A percentile compares a stretch with the other conserved stretches of the same genome.
These are phyloP conservation scores for Cheilosia grossa DNA, from an alignment of 2,888 invertebrate species.

Conservation along the genomic window DNA sequence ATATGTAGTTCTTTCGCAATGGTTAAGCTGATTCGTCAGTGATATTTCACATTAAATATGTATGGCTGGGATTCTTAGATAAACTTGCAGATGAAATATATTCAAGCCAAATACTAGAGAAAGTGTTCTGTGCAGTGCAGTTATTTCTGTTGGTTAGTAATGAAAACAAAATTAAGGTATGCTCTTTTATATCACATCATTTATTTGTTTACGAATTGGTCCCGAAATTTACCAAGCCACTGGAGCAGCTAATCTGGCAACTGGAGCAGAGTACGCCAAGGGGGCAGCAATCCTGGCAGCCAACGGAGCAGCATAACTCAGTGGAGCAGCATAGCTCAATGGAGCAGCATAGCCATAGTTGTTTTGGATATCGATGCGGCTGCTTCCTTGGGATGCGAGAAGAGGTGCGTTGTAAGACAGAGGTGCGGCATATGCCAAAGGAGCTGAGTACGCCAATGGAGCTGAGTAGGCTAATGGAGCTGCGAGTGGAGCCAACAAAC, in stretches of 20 bases:
- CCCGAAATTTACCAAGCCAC: slow-evolving; percentile 40
- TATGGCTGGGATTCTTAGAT: no score
- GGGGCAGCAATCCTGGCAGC: slow-evolving; percentile 82
- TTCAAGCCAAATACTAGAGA: no score
- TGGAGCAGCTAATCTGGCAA: slow-evolving; percentile 76
- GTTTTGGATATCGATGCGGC: slow-evolving; percentile 73
- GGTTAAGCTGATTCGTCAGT: no score
- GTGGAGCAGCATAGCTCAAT: slow-evolving; percentile 86
- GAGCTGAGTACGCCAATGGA: slow-evolving; percentile 76
- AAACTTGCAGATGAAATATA: no score
- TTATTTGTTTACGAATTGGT: not conserved
- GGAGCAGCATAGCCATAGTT: slow-evolving; percentile 83
- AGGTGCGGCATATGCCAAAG: slow-evolving; percentile 54
- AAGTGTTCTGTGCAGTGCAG: no score
- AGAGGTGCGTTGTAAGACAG: slow-evolving; percentile 60
- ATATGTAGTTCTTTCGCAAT: no score
- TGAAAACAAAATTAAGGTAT: no score
- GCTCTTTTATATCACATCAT: not conserved
- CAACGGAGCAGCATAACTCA: slow-evolving; percentile 79
- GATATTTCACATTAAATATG: no score
- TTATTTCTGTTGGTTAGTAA: no score
- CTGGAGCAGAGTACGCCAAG: slow-evolving; percentile 75
- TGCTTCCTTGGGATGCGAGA: slow-evolving; percentile 60
- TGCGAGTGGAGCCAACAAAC: slow-evolving; percentile 51
- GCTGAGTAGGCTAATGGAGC: slow-evolving; percentile 49